Evolutionary conservation across 2,113 vertebrate species (phyloP), one percentile per base, ranked within the genome.

Genomic region (Ariopsis seemanni): DNA sequence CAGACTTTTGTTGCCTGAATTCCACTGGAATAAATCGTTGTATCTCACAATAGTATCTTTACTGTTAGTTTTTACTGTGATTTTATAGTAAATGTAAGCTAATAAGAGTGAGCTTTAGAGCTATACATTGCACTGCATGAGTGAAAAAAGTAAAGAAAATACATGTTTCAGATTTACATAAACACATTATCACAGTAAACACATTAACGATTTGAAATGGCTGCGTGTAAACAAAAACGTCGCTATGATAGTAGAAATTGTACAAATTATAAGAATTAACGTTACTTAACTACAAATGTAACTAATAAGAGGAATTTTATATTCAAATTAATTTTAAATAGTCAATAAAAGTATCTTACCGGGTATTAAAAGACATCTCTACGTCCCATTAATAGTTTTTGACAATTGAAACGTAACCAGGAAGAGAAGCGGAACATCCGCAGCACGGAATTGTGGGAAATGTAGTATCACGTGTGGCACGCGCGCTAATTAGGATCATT

Each of bases 381-480:
- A 4, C n/a, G 8, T 5, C 72, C 8, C n/a, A 27, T 20, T 30
- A n/a, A 63, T 50, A 85, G 84, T 86, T 79, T 72, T 87, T 85
- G 81, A 77, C 88, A 84, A 84, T 89, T 91, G 77, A 48, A 48
- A 86, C 67, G 87, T 88, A 89, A 84, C 88, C 86, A 89, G 90
- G 90, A 91, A 91, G 42, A 18, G 8, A 63, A 84, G 5, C n/a
- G 80, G 9, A 6, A 84, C 52, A 69, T 53, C 30, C 5, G 50
- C 25, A 14, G 22, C 5, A 50, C 2, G 20, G 88, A 53, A 80
- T 82, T 86, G 1, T 88, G 90, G 90, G 86, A 82, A 78, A 88
- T 88, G 89, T 85, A 89, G 89, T 90, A 12, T 5, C 5, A 52
- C 2, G 4, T 55, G 20, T 17, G 9, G 14, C 15, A 55, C 15